These are phyloP conservation scores for Ladona fulva DNA, from an alignment of 1,140 invertebrate species.

Conservation along the genomic window DNA sequence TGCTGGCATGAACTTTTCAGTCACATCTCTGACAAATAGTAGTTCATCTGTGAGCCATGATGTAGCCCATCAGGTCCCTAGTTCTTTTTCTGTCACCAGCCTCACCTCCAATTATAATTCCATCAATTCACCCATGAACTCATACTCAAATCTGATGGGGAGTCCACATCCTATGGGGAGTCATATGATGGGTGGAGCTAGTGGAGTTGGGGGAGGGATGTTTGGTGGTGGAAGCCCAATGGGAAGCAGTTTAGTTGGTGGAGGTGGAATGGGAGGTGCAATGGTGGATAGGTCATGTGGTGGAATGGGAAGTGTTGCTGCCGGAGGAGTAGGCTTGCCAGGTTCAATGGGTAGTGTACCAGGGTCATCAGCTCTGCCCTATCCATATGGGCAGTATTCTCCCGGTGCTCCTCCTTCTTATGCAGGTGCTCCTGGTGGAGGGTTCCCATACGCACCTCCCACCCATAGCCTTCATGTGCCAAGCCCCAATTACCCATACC, in stretches of 20 bases:
- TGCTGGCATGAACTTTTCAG: constrained; percentile 35
- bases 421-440: constrained; percentile 30
- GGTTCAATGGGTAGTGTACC: constrained; percentile 28
- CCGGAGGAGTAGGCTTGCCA: constrained; percentile 18
- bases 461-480: constrained; percentile 42
- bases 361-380: constrained; percentile 29
- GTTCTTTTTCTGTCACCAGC: constrained; percentile 31
- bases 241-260: constrained; percentile 15
- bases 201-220: constrained; percentile 20
- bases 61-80: constrained; percentile 21
- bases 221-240: constrained; percentile 25
- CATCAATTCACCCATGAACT: constrained; percentile 21
- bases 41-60: constrained; percentile 22
- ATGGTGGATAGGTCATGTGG: constrained; percentile 16
- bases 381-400: constrained; percentile 36
- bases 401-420: constrained; percentile 28
- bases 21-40: constrained; percentile 36
- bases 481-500: constrained; percentile 45
- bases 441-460: constrained; percentile 32
- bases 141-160: constrained; percentile 29
- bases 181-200: constrained; percentile 24
- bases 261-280: constrained; percentile 20
- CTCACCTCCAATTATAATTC: constrained; percentile 29
- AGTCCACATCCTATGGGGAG: constrained; percentile 27
- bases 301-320: constrained; percentile 19